Conservation (phyloP, 2,888 invertebrate genomes). For the Sialis fuliginosa region DNA sequence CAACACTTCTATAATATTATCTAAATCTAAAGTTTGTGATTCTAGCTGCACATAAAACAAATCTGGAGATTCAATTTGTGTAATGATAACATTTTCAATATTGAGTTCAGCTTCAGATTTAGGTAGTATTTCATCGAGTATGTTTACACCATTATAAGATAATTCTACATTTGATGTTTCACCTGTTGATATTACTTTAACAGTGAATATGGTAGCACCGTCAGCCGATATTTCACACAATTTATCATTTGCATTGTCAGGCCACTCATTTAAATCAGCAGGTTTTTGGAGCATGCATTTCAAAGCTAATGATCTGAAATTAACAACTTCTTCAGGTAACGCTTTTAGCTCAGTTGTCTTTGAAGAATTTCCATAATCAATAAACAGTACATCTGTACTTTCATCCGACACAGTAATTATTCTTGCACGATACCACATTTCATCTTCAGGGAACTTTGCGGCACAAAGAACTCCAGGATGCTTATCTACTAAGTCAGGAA, state of each 20-base stretch:
- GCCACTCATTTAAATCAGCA: conserved; percentile 36
- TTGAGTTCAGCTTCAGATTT: background rate
- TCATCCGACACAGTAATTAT: conserved; percentile 37
- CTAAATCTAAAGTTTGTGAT: no score
- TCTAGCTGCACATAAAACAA: no score
- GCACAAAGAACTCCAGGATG: conserved; percentile 43
- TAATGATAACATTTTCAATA: no score
- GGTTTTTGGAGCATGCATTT: conserved; percentile 39
- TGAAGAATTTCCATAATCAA: conserved; percentile 54
- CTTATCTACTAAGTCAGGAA: conserved; percentile 30
- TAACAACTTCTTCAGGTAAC: conserved; percentile 38
- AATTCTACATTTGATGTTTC: conserved; percentile 48
- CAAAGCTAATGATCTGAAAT: conserved; percentile 39
- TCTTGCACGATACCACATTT: conserved; percentile 47
- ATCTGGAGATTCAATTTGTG: no score
- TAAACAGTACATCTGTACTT: conserved; percentile 39
- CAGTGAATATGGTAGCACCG: conserved; percentile 50
- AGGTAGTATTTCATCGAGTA: conserved; percentile 34
- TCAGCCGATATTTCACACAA: conserved; percentile 50
- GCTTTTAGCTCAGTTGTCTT: conserved; percentile 37
- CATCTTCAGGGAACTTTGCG: conserved; percentile 45
- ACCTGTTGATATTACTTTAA: conserved; percentile 44
- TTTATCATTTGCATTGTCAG: conserved; percentile 40
- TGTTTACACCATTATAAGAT: conserved; percentile 37
- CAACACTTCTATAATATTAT: no score